Base-by-base conservation (phyloP, 92 coral and sea anemone genomes). In the Isaurus tuberculatus region DNA sequence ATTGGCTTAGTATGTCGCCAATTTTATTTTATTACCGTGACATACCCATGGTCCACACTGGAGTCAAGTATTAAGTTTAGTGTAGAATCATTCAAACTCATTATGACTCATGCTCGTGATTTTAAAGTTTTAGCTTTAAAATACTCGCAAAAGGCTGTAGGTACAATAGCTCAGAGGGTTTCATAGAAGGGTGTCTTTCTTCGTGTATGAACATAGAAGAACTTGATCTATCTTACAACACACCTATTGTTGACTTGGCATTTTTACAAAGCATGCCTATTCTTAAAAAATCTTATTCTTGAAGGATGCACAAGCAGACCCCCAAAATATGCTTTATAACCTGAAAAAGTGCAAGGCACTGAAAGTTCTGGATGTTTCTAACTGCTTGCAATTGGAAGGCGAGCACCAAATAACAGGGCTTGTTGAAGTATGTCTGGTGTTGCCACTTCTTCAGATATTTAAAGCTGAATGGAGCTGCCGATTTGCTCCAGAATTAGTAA, bases 61-160 rank as follows among this genome's bases (percentile, higher is more conserved):
- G 73, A 75, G 61, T 40, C 91, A 88, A 77, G 66, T 88, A 79
- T 69, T 51, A 81, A 67, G 71, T 81, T 67, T 44, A 40, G 25
- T 51, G 86, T 81, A 81, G 42, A 40, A 31, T 68, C 86, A 40
- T 81, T 81, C 65, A 81, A 53, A 81, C 65, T 61, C 65, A 81
- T 81, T 25, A 81, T 81, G 86, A 53, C 49, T 53, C 86, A 81
- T 42, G 86, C 86, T 68, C 79, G 44, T 36, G 20, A 81, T 53
- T 81, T 67, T 67, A 53, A 67, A 81, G 79, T 81, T 40, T 81
- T 81, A 81, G 34, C 86, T 43, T 53, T 81, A 53, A 81, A 81
- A 68, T 81, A 81, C 43, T 81, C 79, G 65, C 86, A 81, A 81
- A 81, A 48, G 65, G 60, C 86, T 81, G 86, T 81, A 68, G 85